Evolutionary conservation across 2,797 vertebrate genomes (phyloP), one percentile per base, ranked within the genome.

Genomic region (Microtus obscurus): DNA sequence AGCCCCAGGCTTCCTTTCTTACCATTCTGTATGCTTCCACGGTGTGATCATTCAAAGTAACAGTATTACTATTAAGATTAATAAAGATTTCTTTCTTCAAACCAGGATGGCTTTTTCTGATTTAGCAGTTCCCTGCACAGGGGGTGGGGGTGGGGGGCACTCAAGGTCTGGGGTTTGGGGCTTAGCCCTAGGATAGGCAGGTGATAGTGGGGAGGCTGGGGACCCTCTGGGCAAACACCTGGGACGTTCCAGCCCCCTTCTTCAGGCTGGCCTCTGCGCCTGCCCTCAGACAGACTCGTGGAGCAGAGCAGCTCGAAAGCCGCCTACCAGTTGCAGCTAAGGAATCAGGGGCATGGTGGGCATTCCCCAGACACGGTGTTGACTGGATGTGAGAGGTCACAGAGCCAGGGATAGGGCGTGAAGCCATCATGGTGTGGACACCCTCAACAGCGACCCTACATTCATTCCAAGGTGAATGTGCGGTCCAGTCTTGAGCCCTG

Each of bases 1-100:
- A 98, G 98, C 94, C 95, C 96, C 94, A 94, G 95, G 91, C 98
- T 98, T 98, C 96, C 95, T 98, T 98, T 98, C 97, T 96, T 98
- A 98, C 98, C 98, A 98, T 98, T 99, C 98, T 98, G 98, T 99
- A 98, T 98, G 99, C 99, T 99, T 99, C 99, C 97, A 98, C 98
- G 98, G 98, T 99, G 99, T 99, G 99, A 98, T 97, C 98, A 98
- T 99, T 98, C 98, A 98, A 98, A 99, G 98, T 98, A 99, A 98
- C 99, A 99, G 98, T 99, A 99, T 98, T 99, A 99, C 99, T 98
- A 99, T 98, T 98, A 98, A 98, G 98, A 98, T 99, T 99, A 99
- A 99, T 99, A 99, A 99, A 99, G 98, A 98, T 99, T 99, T 99
- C 98, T 99, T 99, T 99, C 99, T 99, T 99, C 99, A 99, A 96